These are phyloP conservation scores for Lasius platythorax DNA, from an alignment of 2,888 invertebrate genomes.

Conservation along the genomic window DNA sequence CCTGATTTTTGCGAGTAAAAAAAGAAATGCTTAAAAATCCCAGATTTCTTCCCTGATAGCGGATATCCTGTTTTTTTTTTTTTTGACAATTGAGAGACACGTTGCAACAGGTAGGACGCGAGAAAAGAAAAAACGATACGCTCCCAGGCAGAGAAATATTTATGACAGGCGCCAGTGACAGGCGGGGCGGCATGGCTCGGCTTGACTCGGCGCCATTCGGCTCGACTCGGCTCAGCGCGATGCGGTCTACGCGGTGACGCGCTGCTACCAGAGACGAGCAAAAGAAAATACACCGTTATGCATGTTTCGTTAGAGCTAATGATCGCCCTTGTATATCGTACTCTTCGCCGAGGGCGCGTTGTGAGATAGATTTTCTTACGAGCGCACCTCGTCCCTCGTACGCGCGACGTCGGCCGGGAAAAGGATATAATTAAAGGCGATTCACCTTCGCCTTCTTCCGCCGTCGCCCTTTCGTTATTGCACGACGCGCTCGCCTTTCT, in stretches of 20 bases:
- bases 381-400: too few relatives aligned
- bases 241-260: slow-evolving; percentile 22
- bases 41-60: too few relatives aligned
- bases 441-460: neutral
- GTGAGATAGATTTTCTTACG: neutral
- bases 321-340: neutral
- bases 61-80: neutral
- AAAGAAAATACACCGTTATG: slow-evolving; percentile 49
- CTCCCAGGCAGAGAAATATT: slow-evolving; percentile 30
- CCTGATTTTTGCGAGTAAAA: neutral
- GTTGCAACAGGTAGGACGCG: slow-evolving; percentile 18
- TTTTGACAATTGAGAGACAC: neutral
- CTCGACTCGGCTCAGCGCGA: neutral
- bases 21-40: neutral
- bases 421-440: neutral
- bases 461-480: neutral
- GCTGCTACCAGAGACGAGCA: neutral
- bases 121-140: neutral
- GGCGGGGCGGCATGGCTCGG: slow-evolving; percentile 38
- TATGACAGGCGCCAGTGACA: slow-evolving; percentile 44
- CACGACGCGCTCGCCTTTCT: neutral
- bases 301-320: slow-evolving; percentile 4
- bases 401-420: too few relatives aligned
- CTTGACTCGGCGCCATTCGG: neutral
- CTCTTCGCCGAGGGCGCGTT: neutral